Conservation (phyloP, 2,888 invertebrate species). For the Aspidiotus destructor region DNA sequence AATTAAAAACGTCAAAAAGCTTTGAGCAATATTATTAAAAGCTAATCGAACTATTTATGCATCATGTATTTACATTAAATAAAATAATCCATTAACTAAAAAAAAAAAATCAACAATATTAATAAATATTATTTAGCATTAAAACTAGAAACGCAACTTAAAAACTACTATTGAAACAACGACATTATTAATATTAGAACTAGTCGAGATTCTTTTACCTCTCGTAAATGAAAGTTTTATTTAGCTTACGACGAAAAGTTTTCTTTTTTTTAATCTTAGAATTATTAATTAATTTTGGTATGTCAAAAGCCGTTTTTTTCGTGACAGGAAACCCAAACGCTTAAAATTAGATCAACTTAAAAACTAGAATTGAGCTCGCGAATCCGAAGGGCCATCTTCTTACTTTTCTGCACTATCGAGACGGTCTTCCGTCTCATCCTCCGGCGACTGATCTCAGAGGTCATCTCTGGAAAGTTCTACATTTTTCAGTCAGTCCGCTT, state of each 20-base stretch:
- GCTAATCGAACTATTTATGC: no score
- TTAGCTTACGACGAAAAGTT: slow-evolving; percentile 1
- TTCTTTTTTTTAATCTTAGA: neutral
- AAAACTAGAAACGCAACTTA: neutral
- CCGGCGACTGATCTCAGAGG: no score
- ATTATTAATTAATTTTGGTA: neutral
- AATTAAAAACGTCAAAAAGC: no score
- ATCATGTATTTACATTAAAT: no score
- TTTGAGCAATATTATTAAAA: no score
- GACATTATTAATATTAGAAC: neutral
- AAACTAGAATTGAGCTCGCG: neutral
- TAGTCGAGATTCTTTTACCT: neutral
- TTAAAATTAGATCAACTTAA: neutral
- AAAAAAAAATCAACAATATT: no score
- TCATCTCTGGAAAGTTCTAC: no score
- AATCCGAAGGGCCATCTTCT: neutral
- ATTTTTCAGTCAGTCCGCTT: neutral
- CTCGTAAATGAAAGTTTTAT: slow-evolving; percentile 9
- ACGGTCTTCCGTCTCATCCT: no score
- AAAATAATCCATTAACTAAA: no score
- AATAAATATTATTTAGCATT: neutral
- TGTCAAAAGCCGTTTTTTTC: neutral
- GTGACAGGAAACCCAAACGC: neutral
- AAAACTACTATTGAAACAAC: slow-evolving; percentile 3
- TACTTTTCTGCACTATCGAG: no score